These are phyloP conservation scores for Cladorhizidae sp. DNA, from an alignment of 37 sponge, comb jelly and placozoan species.

Conservation along the genomic window DNA sequence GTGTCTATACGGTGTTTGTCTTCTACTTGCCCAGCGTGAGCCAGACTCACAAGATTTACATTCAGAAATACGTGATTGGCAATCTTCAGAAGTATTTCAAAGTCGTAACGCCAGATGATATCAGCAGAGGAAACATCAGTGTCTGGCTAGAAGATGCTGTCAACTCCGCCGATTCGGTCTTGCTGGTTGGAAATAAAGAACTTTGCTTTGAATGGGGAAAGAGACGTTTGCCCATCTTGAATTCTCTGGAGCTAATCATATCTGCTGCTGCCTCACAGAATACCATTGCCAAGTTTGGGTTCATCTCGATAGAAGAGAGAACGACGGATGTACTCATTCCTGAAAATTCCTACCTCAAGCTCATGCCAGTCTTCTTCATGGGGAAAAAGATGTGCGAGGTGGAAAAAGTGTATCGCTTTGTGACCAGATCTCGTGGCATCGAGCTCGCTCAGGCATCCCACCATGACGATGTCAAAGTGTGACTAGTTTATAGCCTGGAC, in stretches of 20 bases:
- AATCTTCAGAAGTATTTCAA: not conserved
- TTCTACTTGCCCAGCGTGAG: not conserved
- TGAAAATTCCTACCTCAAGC: conserved; percentile 2
- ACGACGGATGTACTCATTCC: not conserved
- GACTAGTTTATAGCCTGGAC: too few species aligned
- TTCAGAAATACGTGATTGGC: not conserved
- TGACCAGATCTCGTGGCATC: not conserved
- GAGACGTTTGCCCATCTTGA: not conserved
- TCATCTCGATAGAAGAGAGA: not conserved
- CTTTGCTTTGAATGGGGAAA: conserved; percentile 16
- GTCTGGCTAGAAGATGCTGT: conserved; percentile 2
- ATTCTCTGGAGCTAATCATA: not conserved
- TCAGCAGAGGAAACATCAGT: not conserved
- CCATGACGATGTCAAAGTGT: too few species aligned
- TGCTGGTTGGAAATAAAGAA: conserved; percentile 11
- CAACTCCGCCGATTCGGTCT: conserved; percentile 5
- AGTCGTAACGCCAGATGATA: not conserved
- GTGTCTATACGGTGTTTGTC: not conserved
- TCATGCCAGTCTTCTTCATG: conserved; percentile 5
- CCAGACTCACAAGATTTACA: not conserved
- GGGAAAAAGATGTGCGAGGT: not conserved
- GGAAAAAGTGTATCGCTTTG: conserved; percentile 2
- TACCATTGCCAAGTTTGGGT: not conserved
- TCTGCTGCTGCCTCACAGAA: not conserved
- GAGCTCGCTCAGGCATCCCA: not conserved